phyloP scores from a whole-genome alignment of 2,888 invertebrate genomes.

The Troides aeacus region DNA sequence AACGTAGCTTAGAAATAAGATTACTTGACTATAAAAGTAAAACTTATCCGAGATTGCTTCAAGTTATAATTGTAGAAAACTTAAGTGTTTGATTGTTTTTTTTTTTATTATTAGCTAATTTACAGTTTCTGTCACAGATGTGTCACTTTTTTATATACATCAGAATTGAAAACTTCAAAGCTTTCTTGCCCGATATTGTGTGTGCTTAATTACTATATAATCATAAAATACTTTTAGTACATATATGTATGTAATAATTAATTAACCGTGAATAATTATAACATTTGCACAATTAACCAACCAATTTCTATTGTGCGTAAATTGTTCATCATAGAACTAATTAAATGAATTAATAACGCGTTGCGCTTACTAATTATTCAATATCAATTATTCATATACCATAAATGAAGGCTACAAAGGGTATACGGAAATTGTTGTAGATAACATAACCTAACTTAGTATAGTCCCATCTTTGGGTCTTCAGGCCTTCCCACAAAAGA shows the following conservation, averaged over 20 bases:
- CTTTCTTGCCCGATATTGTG: too few species aligned
- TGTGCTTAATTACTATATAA: too few species aligned
- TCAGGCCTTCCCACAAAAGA: neutral
- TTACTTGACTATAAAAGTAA: too few species aligned
- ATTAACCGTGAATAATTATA: slow-evolving; percentile 1
- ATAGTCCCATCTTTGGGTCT: neutral
- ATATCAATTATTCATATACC: neutral
- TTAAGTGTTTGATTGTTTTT: too few species aligned
- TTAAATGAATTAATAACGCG: slow-evolving; percentile 13
- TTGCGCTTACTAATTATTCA: neutral
- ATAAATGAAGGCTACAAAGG: neutral
- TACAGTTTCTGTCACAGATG: too few species aligned
- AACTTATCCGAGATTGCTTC: too few species aligned
- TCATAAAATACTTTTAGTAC: too few species aligned
- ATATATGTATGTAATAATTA: neutral
- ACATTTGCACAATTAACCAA: slow-evolving; percentile 2
- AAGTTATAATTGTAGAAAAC: too few species aligned
- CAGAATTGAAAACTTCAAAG: too few species aligned
- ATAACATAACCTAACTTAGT: neutral
- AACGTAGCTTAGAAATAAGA: too few species aligned
- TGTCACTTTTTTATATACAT: too few species aligned
- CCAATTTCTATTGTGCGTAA: slow-evolving; percentile 7
- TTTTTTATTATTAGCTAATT: too few species aligned
- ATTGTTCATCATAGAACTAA: slow-evolving; percentile 3
- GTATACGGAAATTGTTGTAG: neutral